Percentiles rank a stretch among this genome's conserved stretches.
Evolutionary conservation across 2,888 invertebrate species (phyloP).

Genomic region (Metellina segmentata): DNA sequence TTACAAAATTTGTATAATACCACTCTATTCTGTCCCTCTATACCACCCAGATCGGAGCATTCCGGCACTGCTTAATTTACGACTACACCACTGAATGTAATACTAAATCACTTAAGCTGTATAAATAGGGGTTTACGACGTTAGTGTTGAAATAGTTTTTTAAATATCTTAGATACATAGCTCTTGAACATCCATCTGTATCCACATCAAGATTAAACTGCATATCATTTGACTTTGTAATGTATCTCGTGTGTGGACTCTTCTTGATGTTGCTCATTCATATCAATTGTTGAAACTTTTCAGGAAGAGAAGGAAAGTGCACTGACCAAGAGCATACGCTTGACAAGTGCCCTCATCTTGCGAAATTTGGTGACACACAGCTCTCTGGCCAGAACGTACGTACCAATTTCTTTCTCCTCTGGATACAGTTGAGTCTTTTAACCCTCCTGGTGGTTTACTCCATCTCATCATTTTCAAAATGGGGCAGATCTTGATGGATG

Average conservation of each 20-base stretch:
- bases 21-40: no score
- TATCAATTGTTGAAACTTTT: constrained; percentile 79
- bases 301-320: constrained; percentile 99
- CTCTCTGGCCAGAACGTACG: constrained; percentile 79
- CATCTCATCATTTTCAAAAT: no score
- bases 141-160: not conserved
- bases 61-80: no score
- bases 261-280: no score
- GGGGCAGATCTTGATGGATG: no score
- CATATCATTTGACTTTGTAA: not conserved
- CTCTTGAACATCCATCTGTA: not conserved
- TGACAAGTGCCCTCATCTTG: constrained; percentile 97
- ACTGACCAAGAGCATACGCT: constrained; percentile 98
- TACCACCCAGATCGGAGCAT: no score
- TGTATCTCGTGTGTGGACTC: not conserved
- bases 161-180: not conserved
- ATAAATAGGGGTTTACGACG: not conserved
- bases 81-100: no score
- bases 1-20: no score
- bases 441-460: no score
- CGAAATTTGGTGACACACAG: constrained; percentile 98
- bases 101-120: no score
- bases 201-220: not conserved
- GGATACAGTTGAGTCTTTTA: no score
- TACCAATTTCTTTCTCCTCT: not conserved